phyloP scores from a whole-genome alignment of 2,113 vertebrate genomes.

The Semicossyphus pulcher region DNA sequence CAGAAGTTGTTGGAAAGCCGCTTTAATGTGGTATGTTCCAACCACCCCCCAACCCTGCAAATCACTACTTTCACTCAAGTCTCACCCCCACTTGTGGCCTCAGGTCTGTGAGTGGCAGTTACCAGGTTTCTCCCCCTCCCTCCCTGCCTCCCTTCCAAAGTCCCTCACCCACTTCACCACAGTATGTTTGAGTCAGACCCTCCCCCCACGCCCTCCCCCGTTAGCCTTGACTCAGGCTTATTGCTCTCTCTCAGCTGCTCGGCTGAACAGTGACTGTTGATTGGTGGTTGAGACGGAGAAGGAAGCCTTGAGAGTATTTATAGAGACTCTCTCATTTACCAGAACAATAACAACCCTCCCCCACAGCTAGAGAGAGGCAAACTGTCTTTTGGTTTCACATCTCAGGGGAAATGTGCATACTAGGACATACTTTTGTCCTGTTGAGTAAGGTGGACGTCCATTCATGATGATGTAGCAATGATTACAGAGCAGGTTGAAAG shows the following conservation, averaged over 20 bases:
- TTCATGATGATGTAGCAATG: not conserved
- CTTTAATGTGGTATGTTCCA: conserved; percentile 31
- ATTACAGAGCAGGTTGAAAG: not conserved
- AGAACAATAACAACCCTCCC: conserved; percentile 84
- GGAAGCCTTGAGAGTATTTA: conserved; percentile 84
- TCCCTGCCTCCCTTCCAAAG: conserved; percentile 26
- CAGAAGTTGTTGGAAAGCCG: conserved; percentile 37
- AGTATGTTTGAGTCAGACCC: conserved; percentile 58
- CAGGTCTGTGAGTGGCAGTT: conserved; percentile 65
- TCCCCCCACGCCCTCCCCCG: conserved; percentile 56
- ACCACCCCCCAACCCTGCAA: conserved; percentile 28
- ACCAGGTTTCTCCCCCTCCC: conserved; percentile 25
- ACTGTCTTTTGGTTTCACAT: conserved; percentile 77
- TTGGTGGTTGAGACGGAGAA: conserved; percentile 75
- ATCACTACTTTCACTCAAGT: conserved; percentile 69
- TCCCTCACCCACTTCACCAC: conserved; percentile 41
- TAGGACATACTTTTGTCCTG: conserved; percentile 31
- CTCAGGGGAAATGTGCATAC: conserved; percentile 51
- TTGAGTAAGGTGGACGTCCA: conserved; percentile 8
- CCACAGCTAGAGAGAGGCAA: conserved; percentile 66
- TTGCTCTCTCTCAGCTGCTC: conserved; percentile 75
- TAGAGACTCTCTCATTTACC: conserved; percentile 84
- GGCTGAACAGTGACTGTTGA: conserved; percentile 74
- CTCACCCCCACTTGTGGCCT: conserved; percentile 60
- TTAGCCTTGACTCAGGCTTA: conserved; percentile 80